Conservation (phyloP, 2,888 invertebrate genomes). For the Sarcophaga caerulescens region DNA sequence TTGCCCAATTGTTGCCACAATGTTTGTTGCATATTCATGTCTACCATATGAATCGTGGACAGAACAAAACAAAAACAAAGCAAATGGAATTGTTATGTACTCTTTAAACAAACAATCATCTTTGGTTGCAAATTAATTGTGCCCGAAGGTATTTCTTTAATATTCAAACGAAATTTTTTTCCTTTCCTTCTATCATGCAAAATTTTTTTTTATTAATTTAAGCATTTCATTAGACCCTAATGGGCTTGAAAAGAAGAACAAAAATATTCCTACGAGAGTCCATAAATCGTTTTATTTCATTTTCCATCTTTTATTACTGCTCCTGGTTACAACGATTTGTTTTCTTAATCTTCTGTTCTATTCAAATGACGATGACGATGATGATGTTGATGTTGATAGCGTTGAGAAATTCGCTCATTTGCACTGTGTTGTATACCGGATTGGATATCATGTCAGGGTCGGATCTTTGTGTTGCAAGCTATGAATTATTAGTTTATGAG, state of each 20-base stretch:
- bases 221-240: conserved; percentile 63
- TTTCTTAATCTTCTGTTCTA: conserved; percentile 15
- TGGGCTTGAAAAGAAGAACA: conserved; percentile 32
- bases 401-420: conserved; percentile 1
- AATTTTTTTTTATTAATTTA: conserved; percentile 36
- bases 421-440: neutral
- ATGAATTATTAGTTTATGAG: conserved; percentile 52
- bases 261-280: conserved; percentile 54
- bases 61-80: conserved; percentile 20
- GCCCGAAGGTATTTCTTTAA: conserved; percentile 62
- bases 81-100: conserved; percentile 5
- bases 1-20: conserved; percentile 39
- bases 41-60: neutral
- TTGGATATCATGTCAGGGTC: conserved; percentile 57
- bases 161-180: conserved; percentile 31
- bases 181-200: conserved; percentile 38
- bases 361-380: neutral
- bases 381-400: neutral
- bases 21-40: neutral
- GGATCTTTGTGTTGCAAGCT: conserved; percentile 44
- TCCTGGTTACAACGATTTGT: neutral
- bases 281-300: conserved; percentile 16
- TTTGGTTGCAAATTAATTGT: conserved; percentile 58
- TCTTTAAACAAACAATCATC: conserved; percentile 57
- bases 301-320: conserved; percentile 12